These are phyloP conservation scores for Oryctolagus cuniculus DNA, from an alignment of 2,113 vertebrate species.

Conservation along the genomic window mOryCun1.1 NC_091435.1:74652001-74652500, in stretches of 20 bases:
- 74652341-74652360: too few species aligned
- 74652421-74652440: too few species aligned
- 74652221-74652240: background rate
- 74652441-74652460: too few species aligned
- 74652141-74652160: background rate
- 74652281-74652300: background rate
- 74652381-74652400: too few species aligned
- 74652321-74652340: too few species aligned
- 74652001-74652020: background rate
- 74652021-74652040: background rate
- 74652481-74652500: too few species aligned
- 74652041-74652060: background rate
- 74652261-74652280: background rate
- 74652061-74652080: background rate
- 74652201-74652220: background rate
- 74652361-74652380: too few species aligned
- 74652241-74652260: conserved; percentile 12
- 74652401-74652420: too few species aligned
- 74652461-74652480: too few species aligned
- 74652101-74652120: background rate
- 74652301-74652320: background rate
- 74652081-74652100: background rate
- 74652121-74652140: background rate
- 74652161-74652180: conserved; percentile 51
- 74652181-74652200: conserved; percentile 11